Base-by-base conservation (phyloP, 1,140 invertebrate species). In the Rhyzopertha dominica region DNA sequence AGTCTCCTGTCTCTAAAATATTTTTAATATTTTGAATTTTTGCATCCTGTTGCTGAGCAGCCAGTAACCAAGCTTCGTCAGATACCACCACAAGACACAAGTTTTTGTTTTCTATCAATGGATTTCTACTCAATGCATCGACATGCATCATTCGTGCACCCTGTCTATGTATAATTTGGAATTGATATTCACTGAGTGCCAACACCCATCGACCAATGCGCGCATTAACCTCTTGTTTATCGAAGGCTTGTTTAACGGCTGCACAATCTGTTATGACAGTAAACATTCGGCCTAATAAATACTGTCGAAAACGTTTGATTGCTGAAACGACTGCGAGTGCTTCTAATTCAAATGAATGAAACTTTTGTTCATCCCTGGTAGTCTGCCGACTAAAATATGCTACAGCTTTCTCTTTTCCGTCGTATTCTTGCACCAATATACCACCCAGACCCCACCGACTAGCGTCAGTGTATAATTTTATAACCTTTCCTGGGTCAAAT, bases 41-140 rank as follows among this genome's bases (percentile, higher is more conserved):
- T 12, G 48, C 17, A 36, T 56, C 58, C 39, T 56, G 44, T 18
- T 57, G 20, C 31, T 63, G 61, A 1, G 54, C 63, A 3, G 47
- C 56, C 10, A 63, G 12, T 12, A 55, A 20, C 59, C 50, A 49
- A 23, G 62, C 56, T 0, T 51, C 47, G 13, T 58, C 35, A 12
- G 53, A 53, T 12, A 61, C 52, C 2, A 40, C 34, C 10, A 44
- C 34, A 0, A 35, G 34, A 0, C 28, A 17, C 22, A 43, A 28
- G 5, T 38, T 23, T 23, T 25, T 16, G 7, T 54, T 47, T 36
- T 16, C 22, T 10, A 31, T 7, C 18, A 24, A 12, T 2, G 59
- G 59, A 35, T 65, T 52, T 2, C 62, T 38, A 29, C 62, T 68
- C 5, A 69, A 42, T 0, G 64, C 63, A 53, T 72, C 67, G 0